A percentile compares a stretch with the other conserved stretches of the same genome.
These are phyloP conservation scores for Oegoconia quadripuncta DNA, from an alignment of 2,888 invertebrate species.

Conservation along the genomic window DNA sequence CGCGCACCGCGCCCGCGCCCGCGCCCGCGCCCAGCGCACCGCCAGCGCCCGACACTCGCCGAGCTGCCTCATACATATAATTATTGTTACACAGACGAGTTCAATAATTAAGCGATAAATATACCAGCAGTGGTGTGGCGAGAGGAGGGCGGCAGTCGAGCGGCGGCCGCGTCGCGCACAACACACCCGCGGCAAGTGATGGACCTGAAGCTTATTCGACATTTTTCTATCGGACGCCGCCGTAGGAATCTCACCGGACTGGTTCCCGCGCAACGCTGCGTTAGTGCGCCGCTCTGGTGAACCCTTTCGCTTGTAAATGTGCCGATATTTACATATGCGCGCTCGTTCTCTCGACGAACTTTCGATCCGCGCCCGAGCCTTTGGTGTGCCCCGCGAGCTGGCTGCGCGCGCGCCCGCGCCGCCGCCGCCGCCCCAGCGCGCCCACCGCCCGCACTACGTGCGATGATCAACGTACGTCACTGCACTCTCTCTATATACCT, in stretches of 20 bases:
- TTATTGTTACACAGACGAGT: slow-evolving; percentile 75
- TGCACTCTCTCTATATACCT: neutral
- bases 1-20: slow-evolving; percentile 43
- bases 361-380: slow-evolving; percentile 71
- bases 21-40: too few species aligned
- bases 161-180: slow-evolving; percentile 68
- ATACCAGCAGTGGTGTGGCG: slow-evolving; percentile 64
- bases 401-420: slow-evolving; percentile 35
- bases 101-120: slow-evolving; percentile 78
- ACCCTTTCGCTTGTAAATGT: slow-evolving; percentile 80
- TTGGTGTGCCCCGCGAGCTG: slow-evolving; percentile 54
- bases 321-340: slow-evolving; percentile 79
- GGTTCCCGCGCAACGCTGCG: slow-evolving; percentile 79
- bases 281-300: slow-evolving; percentile 78
- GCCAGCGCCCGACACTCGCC: slow-evolving; percentile 47
- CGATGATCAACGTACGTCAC: slow-evolving; percentile 71
- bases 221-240: slow-evolving; percentile 80
- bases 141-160: slow-evolving; percentile 75
- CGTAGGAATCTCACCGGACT: slow-evolving; percentile 83
- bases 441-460: slow-evolving; percentile 60
- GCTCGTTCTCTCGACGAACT: slow-evolving; percentile 75
- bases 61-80: slow-evolving; percentile 65
- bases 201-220: slow-evolving; percentile 70
- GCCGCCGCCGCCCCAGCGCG: slow-evolving; percentile 47
- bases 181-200: slow-evolving; percentile 68